These are phyloP conservation scores for Prietella phreatophila DNA, from an alignment of 2,113 vertebrate genomes.

Conservation along the genomic window DNA sequence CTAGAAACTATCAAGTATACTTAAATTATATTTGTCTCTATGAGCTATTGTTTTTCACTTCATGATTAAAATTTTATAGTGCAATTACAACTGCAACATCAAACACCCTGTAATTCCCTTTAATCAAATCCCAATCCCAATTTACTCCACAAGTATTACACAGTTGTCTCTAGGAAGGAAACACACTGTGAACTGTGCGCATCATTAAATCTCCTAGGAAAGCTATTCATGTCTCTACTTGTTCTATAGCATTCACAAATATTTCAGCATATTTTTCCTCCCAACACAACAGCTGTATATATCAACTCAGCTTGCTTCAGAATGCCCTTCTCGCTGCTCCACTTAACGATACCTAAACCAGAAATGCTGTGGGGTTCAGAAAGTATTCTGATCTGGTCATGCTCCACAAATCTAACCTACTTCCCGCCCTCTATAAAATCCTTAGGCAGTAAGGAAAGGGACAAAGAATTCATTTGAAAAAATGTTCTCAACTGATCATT, in stretches of 20 bases:
- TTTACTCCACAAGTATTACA: constrained; percentile 4
- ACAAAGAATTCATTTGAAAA: constrained; percentile 44
- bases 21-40: constrained; percentile 44
- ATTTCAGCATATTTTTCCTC: not conserved
- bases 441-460: constrained; percentile 46
- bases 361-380: constrained; percentile 44
- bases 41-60: constrained; percentile 60
- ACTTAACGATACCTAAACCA: constrained; percentile 24
- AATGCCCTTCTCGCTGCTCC: not conserved
- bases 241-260: not conserved
- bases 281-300: constrained; percentile 14
- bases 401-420: constrained; percentile 68
- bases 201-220: not conserved
- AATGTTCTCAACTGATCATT: constrained; percentile 24
- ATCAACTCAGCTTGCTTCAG: not conserved
- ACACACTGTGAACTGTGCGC: not conserved
- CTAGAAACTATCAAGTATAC: constrained; percentile 1
- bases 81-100: constrained; percentile 57
- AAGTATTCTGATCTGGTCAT: constrained; percentile 65
- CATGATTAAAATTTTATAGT: constrained; percentile 54
- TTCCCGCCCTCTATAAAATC: constrained; percentile 58
- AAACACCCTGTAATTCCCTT: constrained; percentile 60
- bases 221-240: not conserved
- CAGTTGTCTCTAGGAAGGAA: constrained; percentile 28
- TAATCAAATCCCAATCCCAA: constrained; percentile 57